Conservation (phyloP, 2,888 invertebrate genomes). For the Chorisops tibialis region DNA sequence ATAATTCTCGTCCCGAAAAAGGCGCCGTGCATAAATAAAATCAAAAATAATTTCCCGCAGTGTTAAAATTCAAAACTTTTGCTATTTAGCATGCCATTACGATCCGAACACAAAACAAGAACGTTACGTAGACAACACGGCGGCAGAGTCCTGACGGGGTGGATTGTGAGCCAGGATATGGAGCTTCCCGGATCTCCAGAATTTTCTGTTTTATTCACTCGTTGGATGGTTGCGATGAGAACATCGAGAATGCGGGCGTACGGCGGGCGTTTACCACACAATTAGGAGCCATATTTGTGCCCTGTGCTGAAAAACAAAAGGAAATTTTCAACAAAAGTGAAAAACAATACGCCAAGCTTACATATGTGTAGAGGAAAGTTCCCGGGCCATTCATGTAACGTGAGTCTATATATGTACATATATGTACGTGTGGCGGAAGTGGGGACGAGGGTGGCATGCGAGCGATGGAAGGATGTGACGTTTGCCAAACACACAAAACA, state of each 20-base stretch:
- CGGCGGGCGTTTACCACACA: slow-evolving; percentile 20
- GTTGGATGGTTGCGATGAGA: background rate
- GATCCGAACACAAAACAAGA: slow-evolving; percentile 12
- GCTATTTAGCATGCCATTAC: slow-evolving; percentile 11
- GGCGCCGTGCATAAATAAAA: too few relatives aligned
- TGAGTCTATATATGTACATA: too few relatives aligned
- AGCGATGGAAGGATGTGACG: too few relatives aligned
- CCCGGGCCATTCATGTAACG: too few relatives aligned
- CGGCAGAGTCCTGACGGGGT: slow-evolving; percentile 3
- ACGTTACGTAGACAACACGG: background rate
- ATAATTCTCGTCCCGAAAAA: too few relatives aligned
- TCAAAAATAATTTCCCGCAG: background rate
- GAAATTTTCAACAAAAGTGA: slow-evolving; percentile 19
- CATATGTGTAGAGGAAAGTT: background rate
- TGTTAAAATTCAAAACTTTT: slow-evolving; percentile 13
- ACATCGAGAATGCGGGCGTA: slow-evolving; percentile 2
- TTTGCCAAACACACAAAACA: too few relatives aligned
- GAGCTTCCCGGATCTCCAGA: background rate
- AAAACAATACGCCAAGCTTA: slow-evolving; percentile 17
- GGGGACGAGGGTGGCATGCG: too few relatives aligned
- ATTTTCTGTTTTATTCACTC: slow-evolving; percentile 6
- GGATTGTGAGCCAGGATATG: too few relatives aligned
- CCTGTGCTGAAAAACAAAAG: slow-evolving; percentile 25
- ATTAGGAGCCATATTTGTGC: slow-evolving; percentile 31
- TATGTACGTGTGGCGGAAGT: too few relatives aligned